A percentile compares a stretch with the other conserved stretches of the same genome.
Conservation (phyloP, 2,888 invertebrate species). For the Odontocerum albicorne region DNA sequence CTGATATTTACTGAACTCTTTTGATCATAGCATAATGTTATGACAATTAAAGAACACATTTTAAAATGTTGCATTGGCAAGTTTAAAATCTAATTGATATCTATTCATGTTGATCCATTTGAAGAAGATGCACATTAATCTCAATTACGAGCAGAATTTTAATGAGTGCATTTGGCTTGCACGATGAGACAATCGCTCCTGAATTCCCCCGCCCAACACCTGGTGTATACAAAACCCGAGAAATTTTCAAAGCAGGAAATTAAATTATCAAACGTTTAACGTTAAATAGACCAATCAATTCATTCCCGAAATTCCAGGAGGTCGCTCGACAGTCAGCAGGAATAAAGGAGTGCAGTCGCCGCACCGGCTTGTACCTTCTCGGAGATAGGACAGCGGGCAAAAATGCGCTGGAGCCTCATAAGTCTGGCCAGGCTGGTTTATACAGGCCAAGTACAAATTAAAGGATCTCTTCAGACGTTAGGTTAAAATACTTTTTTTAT, state of each 20-base stretch:
- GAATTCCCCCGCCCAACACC: slow-evolving; percentile 15
- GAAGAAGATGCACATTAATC: not conserved
- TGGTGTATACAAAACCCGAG: slow-evolving; percentile 10
- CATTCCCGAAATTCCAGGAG: slow-evolving; percentile 30
- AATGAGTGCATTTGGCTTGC: slow-evolving; percentile 5
- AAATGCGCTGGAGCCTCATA: slow-evolving; percentile 28
- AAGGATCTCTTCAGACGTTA: no score
- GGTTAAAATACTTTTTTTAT: no score
- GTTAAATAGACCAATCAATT: slow-evolving; percentile 35
- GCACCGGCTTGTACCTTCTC: no score
- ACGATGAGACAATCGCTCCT: not conserved
- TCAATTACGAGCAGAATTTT: slow-evolving; percentile 1
- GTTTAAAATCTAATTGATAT: no score
- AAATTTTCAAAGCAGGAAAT: slow-evolving; percentile 28
- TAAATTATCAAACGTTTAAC: slow-evolving; percentile 34
- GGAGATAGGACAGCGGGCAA: slow-evolving; percentile 26
- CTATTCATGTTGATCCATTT: no score
- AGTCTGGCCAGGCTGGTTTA: slow-evolving; percentile 12
- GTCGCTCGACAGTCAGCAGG: not conserved
- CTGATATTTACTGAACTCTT: no score
- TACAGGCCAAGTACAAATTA: slow-evolving; percentile 5
- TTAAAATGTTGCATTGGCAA: no score
- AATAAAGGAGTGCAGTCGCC: not conserved
- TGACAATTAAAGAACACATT: no score
- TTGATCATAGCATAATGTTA: no score